Base-by-base conservation (phyloP, 2,888 invertebrate genomes). In the Smittia aterrima region DNA sequence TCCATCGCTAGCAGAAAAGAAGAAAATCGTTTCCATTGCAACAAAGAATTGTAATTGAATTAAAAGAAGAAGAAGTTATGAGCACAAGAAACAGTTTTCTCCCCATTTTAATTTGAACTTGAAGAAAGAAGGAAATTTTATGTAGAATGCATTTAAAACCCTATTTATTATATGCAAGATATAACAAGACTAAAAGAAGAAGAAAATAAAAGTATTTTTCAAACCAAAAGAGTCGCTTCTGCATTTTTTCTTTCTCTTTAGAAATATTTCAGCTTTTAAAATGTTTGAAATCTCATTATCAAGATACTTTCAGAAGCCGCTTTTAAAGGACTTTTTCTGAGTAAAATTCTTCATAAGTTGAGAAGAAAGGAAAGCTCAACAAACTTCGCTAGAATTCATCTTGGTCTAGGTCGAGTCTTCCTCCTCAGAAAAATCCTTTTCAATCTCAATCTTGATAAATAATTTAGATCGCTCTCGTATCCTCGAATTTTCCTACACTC, bases 101-200 rank as follows among this genome's bases (percentile, higher is more conserved):
- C 9, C 20, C 13, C 7, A 58, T 32, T 32, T 32, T 58, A 58
- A 58, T 58, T 58, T 58, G 16, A 47, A 47, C 47, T 47, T 58
- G 22, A 58, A 47, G 41, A 41, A 68, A 38, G 20, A 40, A 16
- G 40, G 41, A 68, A 68, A 41, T 68, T 68, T 71, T 53, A 71
- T 71, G 70, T 71, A 71, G 70, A 71, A 71, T 71, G 70, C 70
- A 71, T 71, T 71, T 71, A 71, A 68, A 71, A 58, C 58, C 58
- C 58, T 71, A 71, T 71, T 71, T 71, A 71, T 71, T 71, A 71
- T 71, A 71, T 71, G 70, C 70, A 32, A 58, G 58, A 58, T 58
- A 71, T 71, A 71, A 71, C 53, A 71, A 71, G 70, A 71, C 70
- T 71, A 71, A 71, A 71, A 71, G 70, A 71, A 71, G 58, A 58